These are phyloP conservation scores for Agapostemon virescens DNA, from an alignment of 2,888 invertebrate genomes.

Conservation along the genomic window DNA sequence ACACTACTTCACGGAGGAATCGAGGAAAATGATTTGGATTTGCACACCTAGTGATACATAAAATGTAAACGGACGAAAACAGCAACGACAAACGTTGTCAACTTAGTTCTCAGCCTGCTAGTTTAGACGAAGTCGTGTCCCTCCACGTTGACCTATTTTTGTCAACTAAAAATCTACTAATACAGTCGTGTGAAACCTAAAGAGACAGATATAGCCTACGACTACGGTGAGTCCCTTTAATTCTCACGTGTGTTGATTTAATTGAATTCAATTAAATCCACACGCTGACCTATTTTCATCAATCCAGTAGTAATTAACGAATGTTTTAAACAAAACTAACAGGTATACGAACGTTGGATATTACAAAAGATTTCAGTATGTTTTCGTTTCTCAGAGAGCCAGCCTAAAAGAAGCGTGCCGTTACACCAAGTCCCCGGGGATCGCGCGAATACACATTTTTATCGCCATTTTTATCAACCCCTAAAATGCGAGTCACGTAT, in stretches of 20 bases:
- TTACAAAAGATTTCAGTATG: too few species aligned
- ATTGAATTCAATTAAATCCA: neutral
- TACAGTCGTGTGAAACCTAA: neutral
- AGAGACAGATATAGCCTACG: neutral
- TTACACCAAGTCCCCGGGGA: neutral
- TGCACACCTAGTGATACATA: neutral
- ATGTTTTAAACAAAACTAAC: neutral
- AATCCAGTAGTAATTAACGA: neutral
- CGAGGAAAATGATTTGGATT: neutral
- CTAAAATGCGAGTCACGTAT: constrained; percentile 40
- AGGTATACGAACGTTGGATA: too few species aligned
- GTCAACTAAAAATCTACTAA: neutral
- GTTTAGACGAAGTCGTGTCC: neutral
- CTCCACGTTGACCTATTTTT: neutral
- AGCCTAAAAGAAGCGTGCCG: neutral
- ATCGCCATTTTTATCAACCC: constrained; percentile 50
- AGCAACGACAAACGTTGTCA: neutral
- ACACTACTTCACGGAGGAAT: too few species aligned
- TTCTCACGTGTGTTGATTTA: neutral
- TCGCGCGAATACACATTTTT: constrained; percentile 29
- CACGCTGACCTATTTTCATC: neutral
- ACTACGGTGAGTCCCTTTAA: neutral
- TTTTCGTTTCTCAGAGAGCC: neutral
- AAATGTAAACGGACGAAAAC: neutral
- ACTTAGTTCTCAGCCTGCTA: neutral